Evolutionary conservation across 2,888 invertebrate species (phyloP), one percentile per base, ranked within the genome.

Genomic region (Perdita meconis): DNA sequence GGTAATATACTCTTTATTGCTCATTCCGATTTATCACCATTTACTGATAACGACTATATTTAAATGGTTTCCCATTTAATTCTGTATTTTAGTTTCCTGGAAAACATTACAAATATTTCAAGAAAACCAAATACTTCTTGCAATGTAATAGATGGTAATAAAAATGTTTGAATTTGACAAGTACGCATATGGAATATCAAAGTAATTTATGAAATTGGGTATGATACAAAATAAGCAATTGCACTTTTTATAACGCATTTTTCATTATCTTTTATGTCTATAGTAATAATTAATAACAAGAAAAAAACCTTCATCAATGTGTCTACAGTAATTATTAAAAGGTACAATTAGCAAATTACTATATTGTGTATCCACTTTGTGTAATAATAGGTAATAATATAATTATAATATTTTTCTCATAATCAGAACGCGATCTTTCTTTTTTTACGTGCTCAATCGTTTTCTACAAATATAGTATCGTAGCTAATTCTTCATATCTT

Each of bases 271-370:
- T 89, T 89, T 90, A 91, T 89, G 89, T 90, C 89, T 92, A 91
- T 90, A 90, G 88, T 91, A 91, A 92, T 86, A 82, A 90, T 91
- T 90, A 91, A 92, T 90, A 92, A 92, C 90, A 92, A 92, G 91
- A 90, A 90, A 90, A 90, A 90, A 90, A 88, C 87, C 87, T 88
- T 90, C 89, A 89, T 92, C 89, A 89, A 89, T 90, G 89, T 91
- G 90, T 91, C 91, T 91, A 92, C 90, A 90, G 89, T 92, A 92
- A 91, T 92, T 91, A 92, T 91, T 92, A 90, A 92, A 92, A 92
- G 91, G 90, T 92, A 91, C 91, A 91, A 91, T 92, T 91, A 92
- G 91, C 91, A 92, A 92, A 92, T 92, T 90, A 91, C 90, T 91
- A 91, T 91, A 86, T 91, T 89, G 91, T 92, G 90, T 91, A 91